Base-by-base conservation (phyloP, 1,140 invertebrate genomes). In the Aphidius gifuensis region DNA sequence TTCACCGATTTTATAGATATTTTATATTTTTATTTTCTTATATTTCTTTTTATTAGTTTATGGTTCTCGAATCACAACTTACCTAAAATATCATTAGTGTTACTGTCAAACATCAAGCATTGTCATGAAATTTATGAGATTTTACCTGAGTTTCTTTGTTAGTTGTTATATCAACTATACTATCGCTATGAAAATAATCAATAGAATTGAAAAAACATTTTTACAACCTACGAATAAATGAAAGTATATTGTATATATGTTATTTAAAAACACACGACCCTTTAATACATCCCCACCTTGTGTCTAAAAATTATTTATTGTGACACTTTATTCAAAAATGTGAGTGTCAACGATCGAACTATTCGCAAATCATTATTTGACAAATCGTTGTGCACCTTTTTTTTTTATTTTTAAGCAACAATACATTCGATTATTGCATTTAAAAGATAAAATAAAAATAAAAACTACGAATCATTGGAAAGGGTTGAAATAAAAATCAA, bases 1-100 rank as follows among this genome's bases (percentile, higher is more conserved):
- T 76, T 75, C 72, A 75, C 72, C 71, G 71, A 75, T 75, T 75
- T 74, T 69, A 70, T 60, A 43, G n/a, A 43, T 54, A 32, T 32
- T 32, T 32, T 32, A 32, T 32, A 32, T 46, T 61, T 51, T 39
- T 44, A 45, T 42, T 21, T 42, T 16, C 39, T 42, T 42, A 9
- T 6, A 63, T 62, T 62, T 68, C 72, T 76, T 58, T 75, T 67
- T 74, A 65, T 65, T 62, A 66, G 67, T 70, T 69, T 70, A 73
- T 74, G 72, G 62, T 68, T 68, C 64, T 66, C 69, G 51, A 74
- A 65, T 60, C 50, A 61, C 47, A 64, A 70, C 48, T 46, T 57
- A 43, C 6, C 59, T 55, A 8, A 61, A 43, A 50, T 23, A 56
- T 75, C 73, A 75, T 76, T 76, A 76, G 69, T 69, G 70, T 71